Conservation (phyloP, 2,113 vertebrate genomes). For the Trichomycterus rosablanca region DNA sequence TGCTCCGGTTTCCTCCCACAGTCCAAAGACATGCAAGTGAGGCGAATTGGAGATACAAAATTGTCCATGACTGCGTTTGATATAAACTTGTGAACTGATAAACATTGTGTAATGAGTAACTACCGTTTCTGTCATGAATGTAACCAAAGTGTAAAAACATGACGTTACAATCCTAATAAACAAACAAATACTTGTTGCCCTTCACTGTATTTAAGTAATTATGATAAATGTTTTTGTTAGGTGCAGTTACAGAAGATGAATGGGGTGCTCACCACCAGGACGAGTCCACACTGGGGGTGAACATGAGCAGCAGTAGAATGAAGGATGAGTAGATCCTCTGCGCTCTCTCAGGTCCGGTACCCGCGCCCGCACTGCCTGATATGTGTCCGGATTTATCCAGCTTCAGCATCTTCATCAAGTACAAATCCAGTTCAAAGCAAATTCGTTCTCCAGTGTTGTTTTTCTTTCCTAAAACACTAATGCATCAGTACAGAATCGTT, state of each 20-base stretch:
- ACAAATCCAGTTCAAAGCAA: not conserved
- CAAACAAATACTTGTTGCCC: no score
- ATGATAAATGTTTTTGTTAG: not conserved
- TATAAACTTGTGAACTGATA: no score
- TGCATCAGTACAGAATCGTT: not conserved
- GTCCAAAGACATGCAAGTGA: no score
- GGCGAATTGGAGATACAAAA: no score
- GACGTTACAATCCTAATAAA: no score
- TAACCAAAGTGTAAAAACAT: no score
- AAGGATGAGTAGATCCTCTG: conserved; percentile 64
- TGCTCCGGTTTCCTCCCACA: no score
- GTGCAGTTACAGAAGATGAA: not conserved
- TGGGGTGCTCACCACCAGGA: conserved; percentile 88
- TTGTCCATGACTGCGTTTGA: no score
- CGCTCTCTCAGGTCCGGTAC: conserved; percentile 37
- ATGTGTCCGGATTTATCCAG: conserved; percentile 3
- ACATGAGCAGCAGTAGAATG: conserved; percentile 78
- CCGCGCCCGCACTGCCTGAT: not conserved
- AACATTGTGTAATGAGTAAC: no score
- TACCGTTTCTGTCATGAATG: no score
- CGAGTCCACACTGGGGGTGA: conserved; percentile 83
- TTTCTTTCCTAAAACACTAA: not conserved
- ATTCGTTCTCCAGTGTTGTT: not conserved
- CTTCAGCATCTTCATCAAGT: conserved; percentile 1
- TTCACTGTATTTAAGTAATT: no score